Evolutionary conservation across 1,140 invertebrate species (phyloP).

Genomic region (Platyscapa corneri): DNA sequence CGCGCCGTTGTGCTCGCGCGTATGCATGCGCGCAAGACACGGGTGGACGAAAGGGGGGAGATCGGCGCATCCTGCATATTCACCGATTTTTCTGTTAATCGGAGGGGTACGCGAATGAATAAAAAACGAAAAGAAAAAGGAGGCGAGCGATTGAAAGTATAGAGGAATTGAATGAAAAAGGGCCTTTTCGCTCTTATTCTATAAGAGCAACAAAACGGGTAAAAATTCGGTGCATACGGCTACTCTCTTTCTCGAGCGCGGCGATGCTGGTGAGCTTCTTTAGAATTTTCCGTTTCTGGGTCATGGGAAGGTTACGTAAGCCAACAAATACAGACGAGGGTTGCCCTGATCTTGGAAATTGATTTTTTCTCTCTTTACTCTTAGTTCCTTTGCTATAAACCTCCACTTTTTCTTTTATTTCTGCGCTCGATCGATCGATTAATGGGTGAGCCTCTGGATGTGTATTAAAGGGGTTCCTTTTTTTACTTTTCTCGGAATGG

Average conservation of each 20-base stretch:
- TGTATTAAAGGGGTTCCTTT: slow-evolving; percentile 61
- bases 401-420: slow-evolving; percentile 43
- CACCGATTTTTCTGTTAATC: slow-evolving; percentile 67
- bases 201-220: slow-evolving; percentile 62
- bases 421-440: slow-evolving; percentile 56
- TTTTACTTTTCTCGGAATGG: slow-evolving; percentile 37
- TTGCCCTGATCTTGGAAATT: slow-evolving; percentile 71
- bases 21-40: slow-evolving; percentile 40
- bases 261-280: slow-evolving; percentile 64
- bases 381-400: slow-evolving; percentile 18
- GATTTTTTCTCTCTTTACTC: slow-evolving; percentile 63
- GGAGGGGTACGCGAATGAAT: slow-evolving; percentile 58
- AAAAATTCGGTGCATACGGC: slow-evolving; percentile 55
- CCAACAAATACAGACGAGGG: slow-evolving; percentile 39
- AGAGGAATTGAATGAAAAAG: slow-evolving; percentile 21
- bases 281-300: slow-evolving; percentile 71
- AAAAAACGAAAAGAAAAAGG: slow-evolving; percentile 59
- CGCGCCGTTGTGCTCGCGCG: slow-evolving; percentile 18
- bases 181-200: slow-evolving; percentile 1
- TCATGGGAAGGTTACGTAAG: slow-evolving; percentile 71
- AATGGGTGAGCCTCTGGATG: slow-evolving; percentile 42
- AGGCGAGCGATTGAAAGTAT: slow-evolving; percentile 51
- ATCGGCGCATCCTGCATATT: slow-evolving; percentile 73
- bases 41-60: slow-evolving; percentile 56
- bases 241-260: slow-evolving; percentile 66